phyloP scores from a whole-genome alignment of 2,888 invertebrate genomes.

The Arrhopalites spinosus region DNA sequence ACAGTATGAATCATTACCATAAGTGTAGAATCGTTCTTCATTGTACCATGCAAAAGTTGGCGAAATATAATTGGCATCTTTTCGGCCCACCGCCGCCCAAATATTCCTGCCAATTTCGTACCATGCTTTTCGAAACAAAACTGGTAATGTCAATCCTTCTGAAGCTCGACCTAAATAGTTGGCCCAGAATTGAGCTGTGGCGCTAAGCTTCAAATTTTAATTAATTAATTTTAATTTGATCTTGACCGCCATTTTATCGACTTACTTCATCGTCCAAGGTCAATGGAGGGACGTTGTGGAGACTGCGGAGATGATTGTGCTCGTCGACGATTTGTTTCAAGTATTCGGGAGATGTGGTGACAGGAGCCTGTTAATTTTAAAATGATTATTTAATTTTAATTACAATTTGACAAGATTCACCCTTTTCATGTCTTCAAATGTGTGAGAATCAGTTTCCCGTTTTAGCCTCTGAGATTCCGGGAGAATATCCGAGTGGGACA shows the following conservation, averaged over 20 bases:
- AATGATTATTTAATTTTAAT: too few relatives aligned
- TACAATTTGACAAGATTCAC: too few relatives aligned
- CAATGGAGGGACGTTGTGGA: conserved; percentile 7
- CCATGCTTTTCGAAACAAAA: conserved; percentile 24
- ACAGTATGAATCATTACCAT: conserved; percentile 26
- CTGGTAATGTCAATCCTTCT: conserved; percentile 14
- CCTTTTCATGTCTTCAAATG: too few relatives aligned
- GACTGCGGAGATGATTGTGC: conserved; percentile 13
- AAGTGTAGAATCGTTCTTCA: conserved; percentile 29
- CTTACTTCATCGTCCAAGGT: conserved; percentile 15
- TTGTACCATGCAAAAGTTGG: conserved; percentile 26
- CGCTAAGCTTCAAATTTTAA: conserved; percentile 62
- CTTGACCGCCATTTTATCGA: too few relatives aligned
- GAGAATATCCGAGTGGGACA: too few relatives aligned
- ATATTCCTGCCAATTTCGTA: conserved; percentile 21
- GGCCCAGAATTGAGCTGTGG: conserved; percentile 73
- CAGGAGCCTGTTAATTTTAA: background rate
- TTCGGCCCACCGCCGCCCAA: conserved; percentile 21
- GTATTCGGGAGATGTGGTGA: background rate
- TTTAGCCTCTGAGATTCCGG: too few relatives aligned
- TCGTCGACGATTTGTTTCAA: background rate
- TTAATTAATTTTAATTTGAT: too few relatives aligned
- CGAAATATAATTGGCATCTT: background rate
- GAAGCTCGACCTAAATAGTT: conserved; percentile 67
- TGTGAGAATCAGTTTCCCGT: too few relatives aligned